Conservation (phyloP, 2,797 vertebrate genomes). For the Avahi laniger region DNA sequence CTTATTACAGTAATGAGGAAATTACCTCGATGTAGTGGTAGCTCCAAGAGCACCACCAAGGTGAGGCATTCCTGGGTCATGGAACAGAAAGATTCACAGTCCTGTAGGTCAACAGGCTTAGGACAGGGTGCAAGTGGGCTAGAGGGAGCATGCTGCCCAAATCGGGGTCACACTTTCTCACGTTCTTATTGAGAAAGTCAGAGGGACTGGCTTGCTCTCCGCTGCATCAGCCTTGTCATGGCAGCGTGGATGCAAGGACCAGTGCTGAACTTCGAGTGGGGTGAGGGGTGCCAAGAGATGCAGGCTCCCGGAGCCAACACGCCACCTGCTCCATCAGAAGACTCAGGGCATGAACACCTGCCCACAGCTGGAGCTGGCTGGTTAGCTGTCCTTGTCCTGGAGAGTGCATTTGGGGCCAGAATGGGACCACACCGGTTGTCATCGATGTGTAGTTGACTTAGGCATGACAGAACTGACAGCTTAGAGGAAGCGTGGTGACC, state of each 20-base stretch:
- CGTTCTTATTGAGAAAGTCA: background rate
- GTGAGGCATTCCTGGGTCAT: background rate
- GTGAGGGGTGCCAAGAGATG: background rate
- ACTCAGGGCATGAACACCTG: too few relatives aligned
- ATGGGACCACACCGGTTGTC: too few relatives aligned
- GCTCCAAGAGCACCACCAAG: background rate
- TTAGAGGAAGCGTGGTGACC: background rate
- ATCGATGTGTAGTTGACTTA: accelerated
- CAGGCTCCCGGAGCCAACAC: too few relatives aligned
- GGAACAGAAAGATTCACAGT: background rate
- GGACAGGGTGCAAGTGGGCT: background rate
- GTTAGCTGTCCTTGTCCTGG: background rate
- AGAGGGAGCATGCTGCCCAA: background rate
- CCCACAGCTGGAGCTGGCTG: background rate
- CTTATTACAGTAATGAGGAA: background rate
- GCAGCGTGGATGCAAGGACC: accelerated
- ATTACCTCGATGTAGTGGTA: background rate
- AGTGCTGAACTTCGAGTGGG: background rate
- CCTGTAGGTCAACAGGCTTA: background rate
- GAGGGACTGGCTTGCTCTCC: background rate
- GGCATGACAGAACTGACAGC: too few relatives aligned
- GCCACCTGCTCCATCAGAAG: background rate
- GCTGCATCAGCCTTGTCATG: background rate
- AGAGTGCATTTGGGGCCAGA: background rate
- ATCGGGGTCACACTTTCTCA: background rate